Evolutionary conservation across 2,888 invertebrate species (phyloP), one percentile per base, ranked within the genome.

Genomic region (Trichopria drosophilae): DNA sequence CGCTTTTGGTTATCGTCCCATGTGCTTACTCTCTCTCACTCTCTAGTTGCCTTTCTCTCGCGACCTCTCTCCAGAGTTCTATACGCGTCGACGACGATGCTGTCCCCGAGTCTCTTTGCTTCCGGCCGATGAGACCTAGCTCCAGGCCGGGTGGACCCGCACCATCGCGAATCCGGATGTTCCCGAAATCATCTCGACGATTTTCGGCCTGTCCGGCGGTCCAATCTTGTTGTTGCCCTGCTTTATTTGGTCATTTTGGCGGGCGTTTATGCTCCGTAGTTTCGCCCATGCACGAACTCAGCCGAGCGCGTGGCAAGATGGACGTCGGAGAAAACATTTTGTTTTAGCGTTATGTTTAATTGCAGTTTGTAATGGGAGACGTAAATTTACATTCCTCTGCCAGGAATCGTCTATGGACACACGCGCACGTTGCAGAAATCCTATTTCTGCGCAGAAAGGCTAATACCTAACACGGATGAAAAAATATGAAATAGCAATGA

Each of bases 1-100:
- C 61, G 71, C 68, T 72, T 72, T 73, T 60, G 69, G 69, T 70
- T 71, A 71, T 72, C 70, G 69, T 72, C 70, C 67, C 67, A 66
- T 66, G 62, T 63, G 62, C 57, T 63, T 56, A 35, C 37, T 28
- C 39, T 50, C 52, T 52, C 39, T 34, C 31, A 35, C 51, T 7
- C 42, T 41, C 32, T 43, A 28, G 10, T 40, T 20, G 24, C 23
- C 18, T 41, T 7, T 42, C 12, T 32, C 29, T 45, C 20, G n/a
- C n/a, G n/a, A n/a, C n/a, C n/a, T n/a, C n/a, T n/a, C n/a, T n/a
- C n/a, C n/a, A n/a, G 12, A 19, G 31, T 39, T 56, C 52, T 56
- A 60, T 59, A 63, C 65, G 64, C 65, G 65, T 64, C 67, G 67
- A 62, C 67, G 32, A 24, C 45, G 63, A 63, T 62, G 63, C 53